Percentiles rank a stretch among this genome's conserved stretches.
These are phyloP conservation scores for Andrena trimmerana DNA, from an alignment of 2,888 invertebrate genomes.

Conservation along the genomic window DNA sequence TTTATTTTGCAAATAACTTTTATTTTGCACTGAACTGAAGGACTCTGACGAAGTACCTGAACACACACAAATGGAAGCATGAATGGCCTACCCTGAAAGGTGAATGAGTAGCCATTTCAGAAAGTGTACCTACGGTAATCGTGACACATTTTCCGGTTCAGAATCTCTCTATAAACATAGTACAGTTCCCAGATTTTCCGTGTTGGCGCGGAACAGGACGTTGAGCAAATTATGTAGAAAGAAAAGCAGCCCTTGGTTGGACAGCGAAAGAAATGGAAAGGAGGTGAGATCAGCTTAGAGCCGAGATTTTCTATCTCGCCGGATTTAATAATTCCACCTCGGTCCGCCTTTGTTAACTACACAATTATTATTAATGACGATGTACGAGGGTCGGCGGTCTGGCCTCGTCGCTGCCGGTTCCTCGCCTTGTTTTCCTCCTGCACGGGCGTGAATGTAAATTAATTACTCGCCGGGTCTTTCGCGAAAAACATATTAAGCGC, in stretches of 20 bases:
- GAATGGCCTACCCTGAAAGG: too few relatives aligned
- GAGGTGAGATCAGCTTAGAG: constrained; percentile 60
- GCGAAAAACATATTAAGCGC: constrained; percentile 82
- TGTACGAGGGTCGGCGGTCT: constrained; percentile 71
- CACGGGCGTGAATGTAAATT: constrained; percentile 82
- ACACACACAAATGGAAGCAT: too few relatives aligned
- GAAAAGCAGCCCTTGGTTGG: constrained; percentile 22
- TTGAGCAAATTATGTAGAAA: constrained; percentile 57
- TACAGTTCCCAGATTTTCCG: not conserved
- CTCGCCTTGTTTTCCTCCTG: constrained; percentile 73
- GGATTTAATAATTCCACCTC: constrained; percentile 78
- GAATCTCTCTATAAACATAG: not conserved
- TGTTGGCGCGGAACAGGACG: not conserved
- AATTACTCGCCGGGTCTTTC: constrained; percentile 79
- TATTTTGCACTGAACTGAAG: not conserved
- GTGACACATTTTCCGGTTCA: not conserved
- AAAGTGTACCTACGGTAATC: too few relatives aligned
- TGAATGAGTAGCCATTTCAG: too few relatives aligned
- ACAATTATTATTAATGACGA: constrained; percentile 82
- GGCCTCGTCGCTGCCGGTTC: constrained; percentile 62
- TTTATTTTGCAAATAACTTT: not conserved
- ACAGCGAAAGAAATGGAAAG: constrained; percentile 55
- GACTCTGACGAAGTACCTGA: too few relatives aligned
- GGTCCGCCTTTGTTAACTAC: constrained; percentile 71
- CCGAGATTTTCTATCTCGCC: constrained; percentile 75